Evolutionary conservation across 1,140 invertebrate genomes (phyloP).

Genomic region (Drosophila bifasciata): DNA sequence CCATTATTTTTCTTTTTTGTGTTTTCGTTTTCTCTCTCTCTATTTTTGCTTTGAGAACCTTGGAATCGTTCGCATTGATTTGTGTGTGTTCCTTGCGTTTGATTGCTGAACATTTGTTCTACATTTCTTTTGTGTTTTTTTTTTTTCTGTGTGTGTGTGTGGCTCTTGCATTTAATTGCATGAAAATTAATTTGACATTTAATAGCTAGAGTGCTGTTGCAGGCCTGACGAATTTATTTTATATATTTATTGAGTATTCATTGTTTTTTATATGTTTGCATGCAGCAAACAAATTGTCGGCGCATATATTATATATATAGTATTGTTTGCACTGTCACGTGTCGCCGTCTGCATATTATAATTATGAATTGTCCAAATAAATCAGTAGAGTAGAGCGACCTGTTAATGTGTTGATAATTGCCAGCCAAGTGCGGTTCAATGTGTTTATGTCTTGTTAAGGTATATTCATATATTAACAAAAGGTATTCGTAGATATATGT

Average conservation of each 20-base stretch:
- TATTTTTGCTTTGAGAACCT: slow-evolving; percentile 12
- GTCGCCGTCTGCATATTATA: slow-evolving; percentile 57
- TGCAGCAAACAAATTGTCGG: slow-evolving; percentile 56
- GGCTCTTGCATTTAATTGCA: slow-evolving; percentile 68
- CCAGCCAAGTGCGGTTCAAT: slow-evolving; percentile 41
- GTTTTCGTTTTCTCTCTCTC: too few relatives aligned
- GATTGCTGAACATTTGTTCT: slow-evolving; percentile 40
- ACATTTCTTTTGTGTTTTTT: slow-evolving; percentile 23
- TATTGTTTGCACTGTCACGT: slow-evolving; percentile 60
- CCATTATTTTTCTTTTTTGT: too few relatives aligned
- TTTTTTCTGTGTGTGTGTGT: slow-evolving; percentile 20
- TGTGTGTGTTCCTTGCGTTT: slow-evolving; percentile 40
- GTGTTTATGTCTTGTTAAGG: slow-evolving; percentile 41
- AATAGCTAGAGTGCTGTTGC: slow-evolving; percentile 44
- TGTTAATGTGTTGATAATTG: slow-evolving; percentile 78
- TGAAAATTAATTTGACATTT: slow-evolving; percentile 74
- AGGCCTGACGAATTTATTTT: slow-evolving; percentile 19
- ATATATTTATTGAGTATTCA: slow-evolving; percentile 55
- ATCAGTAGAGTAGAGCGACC: slow-evolving; percentile 59
- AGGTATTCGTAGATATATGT: neutral
- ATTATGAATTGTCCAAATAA: slow-evolving; percentile 72
- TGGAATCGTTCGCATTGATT: slow-evolving; percentile 55
- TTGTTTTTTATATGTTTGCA: slow-evolving; percentile 57
- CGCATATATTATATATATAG: slow-evolving; percentile 31
- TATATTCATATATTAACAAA: neutral